These are phyloP conservation scores for Amblyjoppa fuscipennis DNA, from an alignment of 2,888 invertebrate genomes.

Conservation along the genomic window DNA sequence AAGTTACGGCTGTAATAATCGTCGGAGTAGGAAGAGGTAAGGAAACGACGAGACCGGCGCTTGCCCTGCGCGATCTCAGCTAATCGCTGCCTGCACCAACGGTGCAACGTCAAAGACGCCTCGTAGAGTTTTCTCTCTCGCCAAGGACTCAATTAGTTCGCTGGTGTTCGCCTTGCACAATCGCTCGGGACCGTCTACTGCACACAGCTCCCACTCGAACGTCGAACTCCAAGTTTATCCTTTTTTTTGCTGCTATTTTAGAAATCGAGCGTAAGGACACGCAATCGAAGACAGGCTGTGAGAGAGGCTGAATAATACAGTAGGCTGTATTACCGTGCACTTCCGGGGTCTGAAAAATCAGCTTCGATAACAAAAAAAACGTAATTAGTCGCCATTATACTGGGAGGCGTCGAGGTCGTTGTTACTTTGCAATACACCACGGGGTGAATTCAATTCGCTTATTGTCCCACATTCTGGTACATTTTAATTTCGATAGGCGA, in stretches of 20 bases:
- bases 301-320: slow-evolving; percentile 16
- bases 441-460: not conserved
- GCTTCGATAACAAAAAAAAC: not conserved
- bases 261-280: slow-evolving; percentile 83
- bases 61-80: slow-evolving; percentile 62
- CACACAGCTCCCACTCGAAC: slow-evolving; percentile 74
- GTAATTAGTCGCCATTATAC: not conserved
- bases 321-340: slow-evolving; percentile 12
- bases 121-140: slow-evolving; percentile 69
- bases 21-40: slow-evolving; percentile 23
- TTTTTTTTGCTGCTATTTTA: slow-evolving; percentile 79
- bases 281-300: slow-evolving; percentile 44
- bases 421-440: not conserved
- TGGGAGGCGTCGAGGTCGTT: not conserved
- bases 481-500: not conserved
- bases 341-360: slow-evolving; percentile 43
- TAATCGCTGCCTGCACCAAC: slow-evolving; percentile 12
- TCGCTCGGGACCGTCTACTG: slow-evolving; percentile 51
- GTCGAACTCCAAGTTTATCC: slow-evolving; percentile 68
- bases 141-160: slow-evolving; percentile 77
- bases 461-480: not conserved
- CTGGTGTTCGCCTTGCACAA: slow-evolving; percentile 69
- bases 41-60: slow-evolving; percentile 65
- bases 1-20: slow-evolving; percentile 18
- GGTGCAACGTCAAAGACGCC: slow-evolving; percentile 43